A percentile compares a stretch with the other conserved stretches of the same genome.
These are phyloP conservation scores for Bradynema listronoti DNA, from an alignment of 1,140 invertebrate genomes.

Conservation along the genomic window DNA sequence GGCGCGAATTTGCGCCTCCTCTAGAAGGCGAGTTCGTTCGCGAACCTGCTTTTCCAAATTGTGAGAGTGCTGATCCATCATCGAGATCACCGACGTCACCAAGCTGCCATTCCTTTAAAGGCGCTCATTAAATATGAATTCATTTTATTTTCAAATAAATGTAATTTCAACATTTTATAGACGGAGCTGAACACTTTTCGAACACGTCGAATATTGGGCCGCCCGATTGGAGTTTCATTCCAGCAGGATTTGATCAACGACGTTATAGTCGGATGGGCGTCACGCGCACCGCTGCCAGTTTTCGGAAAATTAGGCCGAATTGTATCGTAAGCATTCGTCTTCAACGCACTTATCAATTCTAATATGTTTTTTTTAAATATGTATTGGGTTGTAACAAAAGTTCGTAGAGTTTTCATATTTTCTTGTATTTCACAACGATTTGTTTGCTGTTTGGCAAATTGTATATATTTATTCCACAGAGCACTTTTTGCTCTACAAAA, in stretches of 20 bases:
- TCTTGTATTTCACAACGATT: too few relatives aligned
- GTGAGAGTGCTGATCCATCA: constrained; percentile 55
- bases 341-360: constrained; percentile 6
- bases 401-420: too few relatives aligned
- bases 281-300: not conserved
- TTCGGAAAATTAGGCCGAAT: constrained; percentile 18
- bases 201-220: constrained; percentile 53
- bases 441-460: too few relatives aligned
- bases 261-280: not conserved
- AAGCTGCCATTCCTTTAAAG: constrained; percentile 51
- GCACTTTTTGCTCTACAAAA: too few relatives aligned
- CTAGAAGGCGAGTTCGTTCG: constrained; percentile 50
- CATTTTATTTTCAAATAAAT: not conserved
- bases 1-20: constrained; percentile 56
- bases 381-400: too few relatives aligned
- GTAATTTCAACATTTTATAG: constrained; percentile 43
- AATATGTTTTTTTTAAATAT: too few relatives aligned
- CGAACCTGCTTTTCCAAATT: constrained; percentile 52
- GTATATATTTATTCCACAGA: too few relatives aligned
- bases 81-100: constrained; percentile 57
- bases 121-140: too few relatives aligned
- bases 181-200: constrained; percentile 50
- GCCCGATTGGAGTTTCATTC: constrained; percentile 53
- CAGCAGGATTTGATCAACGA: constrained; percentile 50
- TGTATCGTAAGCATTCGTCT: constrained; percentile 9